phyloP scores from a whole-genome alignment of 1,140 invertebrate species.

The Heliothis subflexa region DNA sequence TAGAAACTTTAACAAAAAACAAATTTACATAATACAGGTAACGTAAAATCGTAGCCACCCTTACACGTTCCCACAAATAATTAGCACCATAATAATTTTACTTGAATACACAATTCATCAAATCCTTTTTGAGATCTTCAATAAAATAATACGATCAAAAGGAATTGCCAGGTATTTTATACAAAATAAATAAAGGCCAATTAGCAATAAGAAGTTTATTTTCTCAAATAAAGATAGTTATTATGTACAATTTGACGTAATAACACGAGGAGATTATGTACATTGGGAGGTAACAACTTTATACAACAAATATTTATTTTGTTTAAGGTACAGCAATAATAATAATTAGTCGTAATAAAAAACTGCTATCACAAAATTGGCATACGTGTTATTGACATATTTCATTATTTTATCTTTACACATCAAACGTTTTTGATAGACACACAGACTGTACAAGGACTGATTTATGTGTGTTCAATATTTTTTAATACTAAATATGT shows the following conservation, averaged over 20 bases:
- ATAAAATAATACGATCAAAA: neutral
- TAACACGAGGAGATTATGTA: neutral
- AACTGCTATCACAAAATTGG: neutral
- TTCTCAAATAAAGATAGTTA: neutral
- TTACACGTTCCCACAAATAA: too few relatives aligned
- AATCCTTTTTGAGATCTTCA: neutral
- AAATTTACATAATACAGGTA: too few relatives aligned
- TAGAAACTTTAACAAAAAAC: too few relatives aligned
- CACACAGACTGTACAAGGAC: too few relatives aligned
- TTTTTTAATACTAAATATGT: too few relatives aligned
- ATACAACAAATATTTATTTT: slow-evolving; percentile 7
- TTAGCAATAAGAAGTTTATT: slow-evolving; percentile 32
- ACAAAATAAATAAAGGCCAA: neutral
- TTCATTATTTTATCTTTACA: too few relatives aligned
- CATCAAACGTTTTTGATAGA: too few relatives aligned
- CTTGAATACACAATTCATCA: too few relatives aligned
- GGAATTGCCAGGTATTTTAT: neutral
- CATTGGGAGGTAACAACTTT: neutral
- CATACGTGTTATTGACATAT: neutral
- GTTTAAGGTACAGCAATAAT: neutral
- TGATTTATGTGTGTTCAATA: too few relatives aligned
- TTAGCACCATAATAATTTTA: too few relatives aligned
- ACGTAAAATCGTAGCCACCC: too few relatives aligned
- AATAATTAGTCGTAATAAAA: neutral
- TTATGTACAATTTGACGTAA: slow-evolving; percentile 18